Percentiles rank a stretch among this genome's conserved stretches.
Conservation (phyloP, 2,888 invertebrate species). For the Euplexia lucipara region DNA sequence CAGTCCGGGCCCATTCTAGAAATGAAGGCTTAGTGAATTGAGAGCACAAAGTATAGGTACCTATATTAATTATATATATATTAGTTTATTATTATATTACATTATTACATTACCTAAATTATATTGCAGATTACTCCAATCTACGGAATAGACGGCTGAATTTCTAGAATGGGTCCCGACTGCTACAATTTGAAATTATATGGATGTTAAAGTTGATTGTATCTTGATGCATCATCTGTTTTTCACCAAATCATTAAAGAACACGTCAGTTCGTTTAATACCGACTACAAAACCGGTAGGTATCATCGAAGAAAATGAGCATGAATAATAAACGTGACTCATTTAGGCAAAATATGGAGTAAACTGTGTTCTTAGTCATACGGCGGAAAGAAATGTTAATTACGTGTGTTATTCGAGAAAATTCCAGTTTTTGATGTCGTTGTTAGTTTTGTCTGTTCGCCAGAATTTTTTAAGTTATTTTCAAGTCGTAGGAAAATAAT, state of each 20-base stretch:
- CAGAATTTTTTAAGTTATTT: conserved; percentile 6
- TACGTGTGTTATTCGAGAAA: conserved; percentile 20
- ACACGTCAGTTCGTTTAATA: not conserved
- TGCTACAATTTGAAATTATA: too few relatives aligned
- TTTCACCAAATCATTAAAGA: not conserved
- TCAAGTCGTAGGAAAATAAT: too few relatives aligned
- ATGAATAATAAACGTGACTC: conserved; percentile 35
- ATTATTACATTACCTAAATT: not conserved
- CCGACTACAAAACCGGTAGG: not conserved
- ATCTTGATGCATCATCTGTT: not conserved
- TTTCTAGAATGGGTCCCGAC: too few relatives aligned
- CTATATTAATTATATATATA: too few relatives aligned
- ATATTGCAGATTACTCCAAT: too few relatives aligned
- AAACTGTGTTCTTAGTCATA: conserved; percentile 14
- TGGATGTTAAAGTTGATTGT: not conserved
- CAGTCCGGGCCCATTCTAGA: too few relatives aligned
- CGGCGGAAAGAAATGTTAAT: conserved; percentile 19
- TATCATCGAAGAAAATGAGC: conserved; percentile 10
- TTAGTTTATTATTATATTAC: too few relatives aligned
- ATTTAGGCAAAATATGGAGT: not conserved
- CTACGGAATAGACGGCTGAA: too few relatives aligned
- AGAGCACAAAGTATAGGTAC: too few relatives aligned
- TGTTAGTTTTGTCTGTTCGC: not conserved
- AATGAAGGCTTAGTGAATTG: too few relatives aligned
- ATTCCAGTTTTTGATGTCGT: conserved; percentile 13